A percentile compares a stretch with the other conserved stretches of the same genome.
phyloP scores from a whole-genome alignment of 2,797 vertebrate genomes.

The Cottoperca gobio region DNA sequence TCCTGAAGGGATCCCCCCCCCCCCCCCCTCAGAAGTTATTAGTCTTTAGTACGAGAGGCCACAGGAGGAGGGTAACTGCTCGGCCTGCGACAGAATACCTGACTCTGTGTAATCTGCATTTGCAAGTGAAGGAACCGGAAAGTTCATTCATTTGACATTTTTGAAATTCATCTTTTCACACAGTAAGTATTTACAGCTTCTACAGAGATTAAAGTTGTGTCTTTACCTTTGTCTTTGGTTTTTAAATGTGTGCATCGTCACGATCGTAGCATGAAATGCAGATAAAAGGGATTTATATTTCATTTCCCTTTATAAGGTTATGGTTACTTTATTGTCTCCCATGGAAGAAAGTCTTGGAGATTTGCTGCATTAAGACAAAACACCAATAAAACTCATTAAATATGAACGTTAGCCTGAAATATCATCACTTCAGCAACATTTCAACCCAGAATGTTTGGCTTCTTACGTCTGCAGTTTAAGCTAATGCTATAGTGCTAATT shows the following conservation, averaged over 20 bases:
- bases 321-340: background rate
- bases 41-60: constrained; percentile 5
- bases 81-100: background rate
- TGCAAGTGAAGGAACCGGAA: background rate
- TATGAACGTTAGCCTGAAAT: background rate
- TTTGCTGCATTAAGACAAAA: background rate
- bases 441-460: background rate
- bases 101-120: background rate
- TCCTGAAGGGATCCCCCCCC: constrained; percentile 44
- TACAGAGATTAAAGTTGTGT: background rate
- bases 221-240: background rate
- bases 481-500: background rate
- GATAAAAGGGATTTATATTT: background rate
- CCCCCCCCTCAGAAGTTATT: constrained; percentile 45
- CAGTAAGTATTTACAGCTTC: constrained; percentile 6
- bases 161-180: background rate
- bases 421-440: background rate
- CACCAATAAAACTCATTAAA: background rate
- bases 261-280: background rate
- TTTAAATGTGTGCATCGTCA: background rate
- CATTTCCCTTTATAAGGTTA: background rate
- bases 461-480: background rate
- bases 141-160: constrained; percentile 13
- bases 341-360: background rate
- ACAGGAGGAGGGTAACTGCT: constrained; percentile 4